Conservation (phyloP, 2,888 invertebrate genomes). For the Diplazon laetatorius region DNA sequence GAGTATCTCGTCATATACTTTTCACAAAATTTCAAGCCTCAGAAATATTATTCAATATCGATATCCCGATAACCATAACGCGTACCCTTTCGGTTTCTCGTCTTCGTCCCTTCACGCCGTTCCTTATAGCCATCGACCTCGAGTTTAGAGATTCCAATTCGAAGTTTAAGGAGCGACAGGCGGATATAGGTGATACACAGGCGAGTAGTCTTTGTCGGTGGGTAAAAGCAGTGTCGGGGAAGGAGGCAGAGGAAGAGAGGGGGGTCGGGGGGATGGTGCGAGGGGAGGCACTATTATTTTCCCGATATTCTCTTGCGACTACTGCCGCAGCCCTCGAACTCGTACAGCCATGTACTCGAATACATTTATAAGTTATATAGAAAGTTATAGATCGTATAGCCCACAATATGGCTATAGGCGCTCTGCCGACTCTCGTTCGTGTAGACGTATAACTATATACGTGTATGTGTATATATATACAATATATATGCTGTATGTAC, state of each 20-base stretch:
- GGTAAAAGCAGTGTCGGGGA: neutral
- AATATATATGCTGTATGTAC: constrained; percentile 15
- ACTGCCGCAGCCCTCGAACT: constrained; percentile 32
- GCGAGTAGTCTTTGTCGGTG: constrained; percentile 12
- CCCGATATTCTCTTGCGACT: constrained; percentile 42
- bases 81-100: too few species aligned
- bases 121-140: constrained; percentile 18
- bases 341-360: constrained; percentile 38
- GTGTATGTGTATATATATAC: neutral
- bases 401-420: constrained; percentile 13
- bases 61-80: constrained; percentile 9
- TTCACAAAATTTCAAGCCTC: constrained; percentile 11
- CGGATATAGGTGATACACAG: constrained; percentile 32
- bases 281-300: constrained; percentile 45
- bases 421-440: constrained; percentile 3
- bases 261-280: too few species aligned
- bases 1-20: constrained; percentile 15
- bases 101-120: neutral
- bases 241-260: neutral
- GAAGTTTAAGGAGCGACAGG: constrained; percentile 47
- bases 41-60: constrained; percentile 5
- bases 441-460: constrained; percentile 2
- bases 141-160: constrained; percentile 59
- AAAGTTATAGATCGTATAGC: constrained; percentile 56
- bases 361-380: constrained; percentile 58